A percentile compares a stretch with the other conserved stretches of the same genome.
Conservation (phyloP, 2,888 invertebrate genomes). For the Scelioninae gen. 2 region DNA sequence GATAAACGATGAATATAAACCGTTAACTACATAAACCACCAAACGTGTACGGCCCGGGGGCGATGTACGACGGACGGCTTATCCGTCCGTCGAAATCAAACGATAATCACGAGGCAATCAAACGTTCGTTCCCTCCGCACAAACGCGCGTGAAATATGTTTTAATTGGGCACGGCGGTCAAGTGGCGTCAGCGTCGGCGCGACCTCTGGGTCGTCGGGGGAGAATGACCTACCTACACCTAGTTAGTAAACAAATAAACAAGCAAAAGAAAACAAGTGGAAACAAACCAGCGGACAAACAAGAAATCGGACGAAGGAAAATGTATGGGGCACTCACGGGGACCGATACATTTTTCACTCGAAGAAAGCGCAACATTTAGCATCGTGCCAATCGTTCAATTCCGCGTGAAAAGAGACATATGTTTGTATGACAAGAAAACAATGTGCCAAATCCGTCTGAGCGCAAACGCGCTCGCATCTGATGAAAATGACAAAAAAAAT, state of each 20-base stretch:
- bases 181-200: conserved; percentile 19
- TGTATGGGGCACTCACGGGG: conserved; percentile 1
- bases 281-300: too few species aligned
- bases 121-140: conserved; percentile 50
- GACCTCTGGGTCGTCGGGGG: not conserved
- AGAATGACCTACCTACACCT: conserved; percentile 14
- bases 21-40: not conserved
- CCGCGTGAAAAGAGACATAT: conserved; percentile 53
- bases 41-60: conserved; percentile 15
- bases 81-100: conserved; percentile 39
- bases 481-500: conserved; percentile 50
- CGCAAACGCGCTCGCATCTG: conserved; percentile 61
- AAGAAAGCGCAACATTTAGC: conserved; percentile 57
- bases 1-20: conserved; percentile 44
- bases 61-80: conserved; percentile 12
- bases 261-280: conserved; percentile 5
- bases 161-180: not conserved
- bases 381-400: conserved; percentile 60
- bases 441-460: conserved; percentile 70
- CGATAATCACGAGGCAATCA: conserved; percentile 48
- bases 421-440: conserved; percentile 59
- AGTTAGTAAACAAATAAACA: conserved; percentile 9
- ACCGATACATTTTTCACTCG: conserved; percentile 31
- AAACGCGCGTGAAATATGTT: conserved; percentile 26
- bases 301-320: too few species aligned